A percentile compares a stretch with the other conserved stretches of the same genome.
Conservation (phyloP, 1,140 invertebrate species). For the Tetranychus cinnabarinus region DNA sequence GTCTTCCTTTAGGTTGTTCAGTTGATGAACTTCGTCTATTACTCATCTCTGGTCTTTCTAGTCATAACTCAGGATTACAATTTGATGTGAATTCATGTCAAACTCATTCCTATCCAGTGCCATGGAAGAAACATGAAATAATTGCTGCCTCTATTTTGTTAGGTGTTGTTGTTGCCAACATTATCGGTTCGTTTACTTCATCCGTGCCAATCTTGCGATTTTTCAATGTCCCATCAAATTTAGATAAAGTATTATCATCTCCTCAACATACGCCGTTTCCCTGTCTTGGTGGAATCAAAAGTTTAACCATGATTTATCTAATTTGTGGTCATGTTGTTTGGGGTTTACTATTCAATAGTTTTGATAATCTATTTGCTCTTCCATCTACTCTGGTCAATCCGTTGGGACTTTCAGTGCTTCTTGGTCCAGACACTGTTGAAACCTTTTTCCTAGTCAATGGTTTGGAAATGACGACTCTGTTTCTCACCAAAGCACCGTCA, state of each 20-base stretch:
- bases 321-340: neutral
- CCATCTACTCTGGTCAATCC: neutral
- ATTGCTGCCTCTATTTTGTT: neutral
- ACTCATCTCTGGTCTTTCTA: neutral
- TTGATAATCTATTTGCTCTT: neutral
- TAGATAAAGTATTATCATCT: neutral
- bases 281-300: neutral
- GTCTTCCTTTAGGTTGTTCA: neutral
- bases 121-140: neutral
- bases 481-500: too few relatives aligned
- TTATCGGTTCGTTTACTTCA: neutral
- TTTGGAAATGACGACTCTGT: neutral
- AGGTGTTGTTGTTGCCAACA: too few relatives aligned
- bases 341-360: neutral
- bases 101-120: neutral
- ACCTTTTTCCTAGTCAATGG: neutral
- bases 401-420: neutral
- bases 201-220: neutral
- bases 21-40: neutral
- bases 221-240: neutral
- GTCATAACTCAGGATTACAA: neutral
- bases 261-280: neutral
- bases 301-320: neutral
- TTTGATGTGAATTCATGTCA: neutral
- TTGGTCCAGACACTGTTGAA: neutral